phyloP scores from a whole-genome alignment of 1,140 invertebrate species.

The Phymastichus coffea region DNA sequence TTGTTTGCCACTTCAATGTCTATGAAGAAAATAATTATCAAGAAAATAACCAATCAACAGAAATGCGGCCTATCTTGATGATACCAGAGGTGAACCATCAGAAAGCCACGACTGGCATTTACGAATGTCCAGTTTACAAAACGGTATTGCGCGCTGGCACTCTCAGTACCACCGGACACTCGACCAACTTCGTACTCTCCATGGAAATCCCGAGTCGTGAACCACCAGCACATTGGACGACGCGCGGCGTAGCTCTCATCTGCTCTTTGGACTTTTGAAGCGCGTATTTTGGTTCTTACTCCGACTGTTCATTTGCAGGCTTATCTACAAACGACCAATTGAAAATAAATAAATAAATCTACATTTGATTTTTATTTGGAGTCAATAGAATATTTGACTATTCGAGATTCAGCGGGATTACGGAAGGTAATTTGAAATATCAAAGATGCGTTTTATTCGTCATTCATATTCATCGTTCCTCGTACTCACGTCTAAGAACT shows the following conservation, averaged over 20 bases:
- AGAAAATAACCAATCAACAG: too few relatives aligned
- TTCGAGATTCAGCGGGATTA: too few relatives aligned
- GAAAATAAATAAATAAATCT: too few relatives aligned
- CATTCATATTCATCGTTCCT: too few relatives aligned
- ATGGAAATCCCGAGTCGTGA: constrained; percentile 66
- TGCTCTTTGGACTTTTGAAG: constrained; percentile 73
- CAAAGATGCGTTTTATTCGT: too few relatives aligned
- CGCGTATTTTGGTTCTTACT: not conserved
- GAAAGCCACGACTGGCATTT: constrained; percentile 51
- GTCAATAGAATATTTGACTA: too few relatives aligned
- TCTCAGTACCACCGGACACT: constrained; percentile 78
- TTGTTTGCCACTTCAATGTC: too few relatives aligned
- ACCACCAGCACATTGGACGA: constrained; percentile 72
- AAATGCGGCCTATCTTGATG: constrained; percentile 66
- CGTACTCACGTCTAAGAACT: too few relatives aligned
- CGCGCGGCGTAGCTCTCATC: constrained; percentile 74
- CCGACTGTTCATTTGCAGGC: too few relatives aligned
- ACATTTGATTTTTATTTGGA: too few relatives aligned
- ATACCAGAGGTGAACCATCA: constrained; percentile 61
- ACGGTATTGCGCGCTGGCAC: constrained; percentile 66
- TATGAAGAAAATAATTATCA: not conserved
- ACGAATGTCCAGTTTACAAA: constrained; percentile 77
- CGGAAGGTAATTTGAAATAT: too few relatives aligned
- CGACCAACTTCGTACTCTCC: constrained; percentile 77
- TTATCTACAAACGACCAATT: too few relatives aligned